These are phyloP conservation scores for Echinometra lucunter DNA, from an alignment of 53 echinoderm and acorn worm species.

Conservation along the genomic window DNA sequence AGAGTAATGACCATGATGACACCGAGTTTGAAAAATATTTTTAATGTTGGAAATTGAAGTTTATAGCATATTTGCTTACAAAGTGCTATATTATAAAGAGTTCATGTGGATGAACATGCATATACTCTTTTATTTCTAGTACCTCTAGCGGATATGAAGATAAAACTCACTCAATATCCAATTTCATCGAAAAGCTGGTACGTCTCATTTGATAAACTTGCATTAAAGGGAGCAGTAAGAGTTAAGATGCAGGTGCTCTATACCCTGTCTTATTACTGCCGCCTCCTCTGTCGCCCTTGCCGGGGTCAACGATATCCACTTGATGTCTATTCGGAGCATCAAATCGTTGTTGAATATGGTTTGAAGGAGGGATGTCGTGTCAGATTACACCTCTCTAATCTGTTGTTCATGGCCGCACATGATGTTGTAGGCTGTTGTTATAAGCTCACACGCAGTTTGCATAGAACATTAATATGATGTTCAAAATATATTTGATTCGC, in stretches of 20 bases:
- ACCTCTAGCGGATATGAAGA: not conserved
- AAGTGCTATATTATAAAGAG: not conserved
- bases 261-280: not conserved
- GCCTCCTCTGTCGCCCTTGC: not conserved
- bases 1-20: too few relatives aligned
- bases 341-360: not conserved
- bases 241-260: not conserved
- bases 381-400: not conserved
- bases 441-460: not conserved
- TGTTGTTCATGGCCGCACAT: not conserved
- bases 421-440: not conserved
- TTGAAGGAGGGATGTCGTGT: not conserved
- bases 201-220: not conserved
- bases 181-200: conserved; percentile 1
- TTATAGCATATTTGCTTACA: too few relatives aligned
- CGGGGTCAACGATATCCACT: not conserved
- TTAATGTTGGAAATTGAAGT: too few relatives aligned
- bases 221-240: not conserved
- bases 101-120: not conserved
- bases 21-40: too few relatives aligned
- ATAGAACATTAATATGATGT: too few relatives aligned
- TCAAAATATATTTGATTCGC: too few relatives aligned
- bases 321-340: not conserved
- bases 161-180: not conserved
- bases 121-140: not conserved